Base-by-base conservation (phyloP, 2,113 vertebrate species). In the Ploceus nigricollis region DNA sequence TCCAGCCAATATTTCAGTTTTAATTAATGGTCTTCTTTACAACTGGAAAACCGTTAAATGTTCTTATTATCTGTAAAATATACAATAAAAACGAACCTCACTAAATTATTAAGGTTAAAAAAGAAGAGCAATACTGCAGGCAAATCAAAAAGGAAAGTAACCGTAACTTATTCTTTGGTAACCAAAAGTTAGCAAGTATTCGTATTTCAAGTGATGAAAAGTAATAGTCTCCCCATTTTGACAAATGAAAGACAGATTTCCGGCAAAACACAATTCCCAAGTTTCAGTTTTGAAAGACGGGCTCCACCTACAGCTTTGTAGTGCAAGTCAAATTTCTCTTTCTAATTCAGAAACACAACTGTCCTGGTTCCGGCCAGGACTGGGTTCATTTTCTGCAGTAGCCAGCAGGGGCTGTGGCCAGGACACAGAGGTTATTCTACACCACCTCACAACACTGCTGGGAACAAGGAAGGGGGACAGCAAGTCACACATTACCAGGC, bases 121-220 rank as follows among this genome's bases (percentile, higher is more conserved):
- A 83, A 86, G 80, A 86, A 88, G 96, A 92, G 91, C 85, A 96
- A 97, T 97, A 97, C 96, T 97, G 94, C 96, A 98, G 97, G 97
- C 97, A 97, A 93, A 95, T 97, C 94, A 92, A 90, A 95, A 95
- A 97, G 94, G 90, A 93, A 97, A 97, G 93, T 77, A 97, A 97
- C 97, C 94, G 96, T 98, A 98, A 98, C 98, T 98, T 97, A 98
- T 96, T 98, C 98, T 98, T 98, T 98, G 98, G 98, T 98, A 97
- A 98, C 97, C 96, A 96, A 97, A 98, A 95, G 77, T 98, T 97
- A 97, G 96, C 96, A 97, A 97, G 95, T 96, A 93, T 97, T 77
- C 81, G 89, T 94, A 96, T 95, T 98, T 96, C 98, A 98, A 97
- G 95, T 97, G 94, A 93, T 96, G 97, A 97, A 94, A 82, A 95